Evolutionary conservation across 2,888 invertebrate genomes (phyloP).

Genomic region (Drosophila quinaria): DNA sequence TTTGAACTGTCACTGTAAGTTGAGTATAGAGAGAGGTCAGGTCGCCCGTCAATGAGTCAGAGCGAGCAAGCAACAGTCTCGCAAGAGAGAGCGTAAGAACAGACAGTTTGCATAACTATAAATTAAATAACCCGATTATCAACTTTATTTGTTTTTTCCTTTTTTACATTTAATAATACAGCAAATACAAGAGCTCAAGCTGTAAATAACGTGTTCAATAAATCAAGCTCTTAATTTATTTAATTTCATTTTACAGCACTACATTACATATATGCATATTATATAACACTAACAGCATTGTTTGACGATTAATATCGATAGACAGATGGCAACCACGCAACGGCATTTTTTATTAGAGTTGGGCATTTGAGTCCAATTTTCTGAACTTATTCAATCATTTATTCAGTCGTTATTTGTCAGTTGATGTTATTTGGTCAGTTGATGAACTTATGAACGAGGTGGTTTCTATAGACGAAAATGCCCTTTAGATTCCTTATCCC

Average conservation of each 20-base stretch:
- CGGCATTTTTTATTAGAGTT: too few species aligned
- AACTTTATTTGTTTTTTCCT: background rate
- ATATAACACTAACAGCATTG: background rate
- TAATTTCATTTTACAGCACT: constrained; percentile 24
- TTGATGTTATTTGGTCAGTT: too few species aligned
- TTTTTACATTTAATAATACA: background rate
- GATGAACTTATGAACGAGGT: too few species aligned
- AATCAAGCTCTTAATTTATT: constrained; percentile 4
- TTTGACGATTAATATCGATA: background rate
- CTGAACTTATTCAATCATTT: too few species aligned
- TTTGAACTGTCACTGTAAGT: constrained; percentile 32
- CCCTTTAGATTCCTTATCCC: too few species aligned
- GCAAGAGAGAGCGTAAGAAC: constrained; percentile 28
- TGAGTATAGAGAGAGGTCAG: constrained; percentile 31
- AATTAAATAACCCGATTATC: background rate
- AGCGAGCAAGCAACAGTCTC: constrained; percentile 44
- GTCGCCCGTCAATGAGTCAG: constrained; percentile 22
- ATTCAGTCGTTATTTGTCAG: too few species aligned
- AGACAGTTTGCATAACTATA: constrained; percentile 12
- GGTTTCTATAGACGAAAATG: too few species aligned
- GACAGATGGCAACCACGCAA: constrained; percentile 5
- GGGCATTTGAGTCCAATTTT: too few species aligned
- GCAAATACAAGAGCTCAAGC: background rate
- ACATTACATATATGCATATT: background rate
- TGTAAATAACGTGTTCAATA: background rate